Evolutionary conservation across 2,888 invertebrate species (phyloP), one percentile per base, ranked within the genome.

Genomic region (Acleris holmiana): DNA sequence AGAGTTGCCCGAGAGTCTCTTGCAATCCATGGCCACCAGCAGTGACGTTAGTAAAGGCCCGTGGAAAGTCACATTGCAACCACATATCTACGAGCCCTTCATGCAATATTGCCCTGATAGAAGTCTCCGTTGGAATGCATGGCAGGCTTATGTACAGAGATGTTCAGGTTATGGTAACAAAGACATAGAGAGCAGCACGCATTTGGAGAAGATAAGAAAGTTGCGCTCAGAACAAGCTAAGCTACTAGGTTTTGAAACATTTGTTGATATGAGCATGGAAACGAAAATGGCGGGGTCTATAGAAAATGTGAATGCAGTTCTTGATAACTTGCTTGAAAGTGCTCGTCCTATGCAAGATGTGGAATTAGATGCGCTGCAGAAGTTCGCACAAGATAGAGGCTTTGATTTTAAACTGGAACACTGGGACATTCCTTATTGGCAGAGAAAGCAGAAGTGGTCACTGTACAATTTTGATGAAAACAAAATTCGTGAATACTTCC

Each of bases 361-460:
- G 5, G 98, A 98, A 90, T 80, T 99, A 1, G 93, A 94, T 35
- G 84, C 92, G 8, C 83, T 99, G 58, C 95, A 95, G 74, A 87
- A 94, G 49, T 99, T 96, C 88, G 97, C 97, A 0, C 76, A 76
- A 1, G 94, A 95, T 58, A 93, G 95, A 76, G 97, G 97, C 0
- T 96, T 96, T 75, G 90, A 94, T 49, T 93, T 93, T 7, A 90
- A 93, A 58, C 83, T 98, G 21, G 95, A 96, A 73, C 90, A 95
- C 54, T 98, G 97, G 95, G 99, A 99, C 85, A 93, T 99, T 51
- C 94, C 96, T 1, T 99, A 96, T 80, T 99, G 98, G 97, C 94
- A 95, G 74, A 93, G 97, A 71, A 96, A 96, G 80, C 96, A 97
- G 71, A 93, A 94, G 70, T 92, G 93, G 76, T 88, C 94, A 0